Base-by-base conservation (phyloP, 1,140 invertebrate genomes). In the Drosophila tsacasi region DNA sequence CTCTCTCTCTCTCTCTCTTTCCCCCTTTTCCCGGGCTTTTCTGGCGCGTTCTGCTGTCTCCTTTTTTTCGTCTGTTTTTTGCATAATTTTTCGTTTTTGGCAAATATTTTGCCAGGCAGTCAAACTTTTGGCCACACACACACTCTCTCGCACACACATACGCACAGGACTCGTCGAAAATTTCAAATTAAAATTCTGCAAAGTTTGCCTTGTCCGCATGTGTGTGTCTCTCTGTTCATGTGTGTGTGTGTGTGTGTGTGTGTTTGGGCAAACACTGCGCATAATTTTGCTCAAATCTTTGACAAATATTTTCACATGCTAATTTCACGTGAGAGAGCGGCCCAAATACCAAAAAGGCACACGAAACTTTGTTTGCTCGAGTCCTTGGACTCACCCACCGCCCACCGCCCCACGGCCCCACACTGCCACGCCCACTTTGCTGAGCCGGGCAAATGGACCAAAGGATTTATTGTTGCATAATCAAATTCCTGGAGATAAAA, bases 221-320 rank as follows among this genome's bases (percentile, higher is more conserved):
- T 79, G 25, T 60, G 25, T 69, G n/a, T 8, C 25, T 27, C 3
- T 3, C 7, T n/a, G n/a, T n/a, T n/a, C n/a, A n/a, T 76, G 59
- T 82, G 32, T 60, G 13, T 62, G 19, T 42, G 25, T 76, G 74
- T 55, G 27, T 61, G 23, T 62, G 64, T 50, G 54, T 77, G 67
- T 87, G 82, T 89, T 87, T 86, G 77, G 54, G 77, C 84, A 87
- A 89, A 87, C 84, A 87, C 84, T 87, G 84, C 84, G 84, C 84
- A 87, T 87, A 87, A 87, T 87, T 87, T 89, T 87, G 68, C 73
- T 79, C 84, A 89, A 87, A 87, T 87, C 84, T 87, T 87, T 89
- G 80, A 89, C 84, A 89, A 87, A 87, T 87, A 87, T 87, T 87
- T 87, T 84, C 84, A 83, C 84, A 87, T 87, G 84, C 84, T 87